Percentiles rank a stretch among this genome's conserved stretches.
Evolutionary conservation across 2,113 vertebrate genomes (phyloP).

Genomic region (Reinhardtius hippoglossoides): DNA sequence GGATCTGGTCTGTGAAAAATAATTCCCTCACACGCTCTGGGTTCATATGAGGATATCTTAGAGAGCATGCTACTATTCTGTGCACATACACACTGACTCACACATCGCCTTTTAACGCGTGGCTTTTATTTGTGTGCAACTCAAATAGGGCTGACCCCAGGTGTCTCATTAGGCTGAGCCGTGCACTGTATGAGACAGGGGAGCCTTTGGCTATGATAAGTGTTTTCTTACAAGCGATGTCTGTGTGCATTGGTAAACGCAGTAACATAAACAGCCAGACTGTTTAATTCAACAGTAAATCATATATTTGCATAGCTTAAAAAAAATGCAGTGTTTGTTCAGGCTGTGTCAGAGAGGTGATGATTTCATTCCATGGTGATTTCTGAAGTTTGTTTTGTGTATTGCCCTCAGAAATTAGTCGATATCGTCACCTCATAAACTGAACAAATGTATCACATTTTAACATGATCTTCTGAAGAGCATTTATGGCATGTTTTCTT

Average conservation of each 20-base stretch:
- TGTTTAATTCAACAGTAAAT: conserved; percentile 12
- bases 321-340: not conserved
- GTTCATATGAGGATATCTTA: conserved; percentile 54
- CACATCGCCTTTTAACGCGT: conserved; percentile 26
- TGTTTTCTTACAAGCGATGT: conserved; percentile 30
- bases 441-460: not conserved
- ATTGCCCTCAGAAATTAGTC: not conserved
- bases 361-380: not conserved
- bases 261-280: conserved; percentile 16
- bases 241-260: conserved; percentile 8
- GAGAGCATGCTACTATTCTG: conserved; percentile 3
- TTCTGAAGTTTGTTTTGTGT: conserved; percentile 3
- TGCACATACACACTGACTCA: conserved; percentile 11
- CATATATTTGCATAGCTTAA: conserved; percentile 1
- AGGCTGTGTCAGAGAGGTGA: not conserved
- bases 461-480: too few species aligned
- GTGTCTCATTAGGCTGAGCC: conserved; percentile 76
- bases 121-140: conserved; percentile 34
- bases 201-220: conserved; percentile 32
- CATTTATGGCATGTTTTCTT: not conserved
- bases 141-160: conserved; percentile 59
- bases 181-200: conserved; percentile 50
- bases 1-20: conserved; percentile 34
- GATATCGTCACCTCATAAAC: not conserved
- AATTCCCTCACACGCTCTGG: conserved; percentile 26